These are phyloP conservation scores for Rhagologus leucostigma DNA, from an alignment of 2,113 vertebrate genomes.

Conservation along the genomic window DNA sequence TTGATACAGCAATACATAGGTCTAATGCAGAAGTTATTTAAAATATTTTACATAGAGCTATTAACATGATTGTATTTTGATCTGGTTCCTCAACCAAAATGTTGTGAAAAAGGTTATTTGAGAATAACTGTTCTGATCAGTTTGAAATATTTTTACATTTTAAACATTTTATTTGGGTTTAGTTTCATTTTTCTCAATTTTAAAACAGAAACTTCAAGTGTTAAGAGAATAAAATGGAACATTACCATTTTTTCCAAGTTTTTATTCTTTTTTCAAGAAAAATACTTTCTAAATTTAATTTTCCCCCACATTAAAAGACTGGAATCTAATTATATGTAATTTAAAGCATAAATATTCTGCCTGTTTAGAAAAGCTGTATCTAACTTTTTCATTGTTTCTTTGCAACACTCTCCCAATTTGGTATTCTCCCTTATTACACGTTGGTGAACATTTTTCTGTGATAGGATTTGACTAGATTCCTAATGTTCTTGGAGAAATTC, in stretches of 20 bases:
- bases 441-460: neutral
- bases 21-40: neutral
- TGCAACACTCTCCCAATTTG: neutral
- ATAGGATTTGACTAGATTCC: neutral
- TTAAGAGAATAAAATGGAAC: neutral
- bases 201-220: neutral
- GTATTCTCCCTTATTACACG: neutral
- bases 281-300: neutral
- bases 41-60: neutral
- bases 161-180: neutral
- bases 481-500: neutral
- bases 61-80: neutral
- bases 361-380: neutral
- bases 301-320: rapidly evolving
- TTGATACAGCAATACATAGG: neutral
- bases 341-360: neutral
- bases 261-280: neutral
- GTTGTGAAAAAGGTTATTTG: neutral
- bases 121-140: neutral
- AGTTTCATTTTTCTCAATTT: neutral
- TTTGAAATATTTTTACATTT: neutral
- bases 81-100: neutral
- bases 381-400: neutral
- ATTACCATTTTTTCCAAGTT: neutral
- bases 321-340: neutral